A percentile compares a stretch with the other conserved stretches of the same genome.
Conservation (phyloP, 2,797 vertebrate species). For the Cyclura pinguis region DNA sequence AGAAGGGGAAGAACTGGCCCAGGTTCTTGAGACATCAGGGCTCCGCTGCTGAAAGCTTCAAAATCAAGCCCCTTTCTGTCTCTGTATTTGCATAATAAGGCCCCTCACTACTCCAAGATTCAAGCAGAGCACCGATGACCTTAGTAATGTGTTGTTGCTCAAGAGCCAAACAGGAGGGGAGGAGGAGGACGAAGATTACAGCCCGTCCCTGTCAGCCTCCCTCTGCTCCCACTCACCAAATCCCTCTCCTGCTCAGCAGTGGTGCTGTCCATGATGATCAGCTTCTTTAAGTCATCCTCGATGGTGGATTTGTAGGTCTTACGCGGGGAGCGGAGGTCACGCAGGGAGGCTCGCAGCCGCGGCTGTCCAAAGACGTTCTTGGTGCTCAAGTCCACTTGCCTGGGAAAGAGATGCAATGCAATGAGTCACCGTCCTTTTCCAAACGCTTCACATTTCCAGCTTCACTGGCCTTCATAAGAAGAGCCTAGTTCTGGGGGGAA, state of each 20-base stretch:
- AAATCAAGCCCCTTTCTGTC: background rate
- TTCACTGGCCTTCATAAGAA: background rate
- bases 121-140: no score
- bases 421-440: rapidly evolving
- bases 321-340: conserved; percentile 92
- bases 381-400: conserved; percentile 88
- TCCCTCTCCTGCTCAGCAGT: conserved; percentile 81
- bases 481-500: no score
- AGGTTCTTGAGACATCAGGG: background rate
- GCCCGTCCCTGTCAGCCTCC: no score
- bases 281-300: conserved; percentile 93
- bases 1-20: background rate
- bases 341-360: conserved; percentile 89
- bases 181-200: background rate
- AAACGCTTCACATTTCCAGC: background rate
- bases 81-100: background rate
- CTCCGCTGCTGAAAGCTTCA: background rate
- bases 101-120: no score
- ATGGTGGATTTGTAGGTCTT: conserved; percentile 92
- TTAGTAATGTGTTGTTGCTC: background rate
- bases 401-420: conserved; percentile 61
- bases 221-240: conserved; percentile 38
- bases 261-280: conserved; percentile 93
- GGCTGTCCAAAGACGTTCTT: conserved; percentile 95
- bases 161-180: background rate